Evolutionary conservation across 2,113 vertebrate genomes (phyloP).

Genomic region (Gavia stellata): DNA sequence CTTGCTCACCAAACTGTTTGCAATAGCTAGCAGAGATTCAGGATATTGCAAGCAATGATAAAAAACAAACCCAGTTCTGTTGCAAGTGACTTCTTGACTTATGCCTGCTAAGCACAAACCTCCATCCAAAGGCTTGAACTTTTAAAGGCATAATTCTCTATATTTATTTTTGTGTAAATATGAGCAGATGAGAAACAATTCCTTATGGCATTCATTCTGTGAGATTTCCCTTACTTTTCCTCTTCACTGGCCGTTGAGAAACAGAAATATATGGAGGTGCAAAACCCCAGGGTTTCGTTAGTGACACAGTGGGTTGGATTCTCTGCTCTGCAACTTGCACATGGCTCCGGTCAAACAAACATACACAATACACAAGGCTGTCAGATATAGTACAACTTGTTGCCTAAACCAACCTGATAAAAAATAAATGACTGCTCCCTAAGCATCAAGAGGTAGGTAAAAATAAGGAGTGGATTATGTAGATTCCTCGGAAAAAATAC

Average conservation of each 20-base stretch:
- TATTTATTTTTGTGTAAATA: conserved; percentile 3
- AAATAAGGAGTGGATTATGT: background rate
- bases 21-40: conserved; percentile 25
- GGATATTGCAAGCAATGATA: conserved; percentile 3
- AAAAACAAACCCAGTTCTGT: conserved; percentile 13
- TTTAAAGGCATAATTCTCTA: background rate
- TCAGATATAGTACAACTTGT: background rate
- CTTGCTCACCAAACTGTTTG: background rate
- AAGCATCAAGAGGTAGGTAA: background rate
- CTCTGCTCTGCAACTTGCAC: background rate
- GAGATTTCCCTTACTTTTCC: background rate
- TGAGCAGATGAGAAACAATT: background rate
- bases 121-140: background rate
- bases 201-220: background rate
- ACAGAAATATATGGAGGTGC: background rate
- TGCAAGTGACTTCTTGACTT: conserved; percentile 48
- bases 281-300: background rate
- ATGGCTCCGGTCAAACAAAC: background rate
- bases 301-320: background rate
- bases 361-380: background rate
- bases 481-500: background rate
- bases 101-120: conserved; percentile 4
- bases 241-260: background rate
- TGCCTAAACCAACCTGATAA: background rate
- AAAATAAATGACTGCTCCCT: background rate